phyloP scores from a whole-genome alignment of 2,113 vertebrate species.

The Entosphenus tridentatus region DNA sequence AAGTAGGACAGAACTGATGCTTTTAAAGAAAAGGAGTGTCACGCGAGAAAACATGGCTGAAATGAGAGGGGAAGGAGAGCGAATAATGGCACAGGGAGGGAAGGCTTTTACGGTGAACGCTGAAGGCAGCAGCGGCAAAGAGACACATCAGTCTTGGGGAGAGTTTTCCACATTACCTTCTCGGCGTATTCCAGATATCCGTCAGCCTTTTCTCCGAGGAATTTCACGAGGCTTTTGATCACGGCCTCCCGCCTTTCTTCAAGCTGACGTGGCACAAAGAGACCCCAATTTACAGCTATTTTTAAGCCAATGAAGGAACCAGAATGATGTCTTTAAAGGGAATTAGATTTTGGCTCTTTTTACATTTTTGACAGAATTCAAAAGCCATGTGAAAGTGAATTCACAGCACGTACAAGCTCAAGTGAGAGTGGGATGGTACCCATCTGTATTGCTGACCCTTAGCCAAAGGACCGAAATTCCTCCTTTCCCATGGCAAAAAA shows the following conservation, averaged over 20 bases:
- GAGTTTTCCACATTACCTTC: conserved; percentile 19
- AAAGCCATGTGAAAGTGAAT: not conserved
- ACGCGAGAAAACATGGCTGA: not conserved
- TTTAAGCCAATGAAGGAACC: too few relatives aligned
- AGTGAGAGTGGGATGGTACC: not conserved
- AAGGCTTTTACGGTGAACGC: not conserved
- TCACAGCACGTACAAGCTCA: not conserved
- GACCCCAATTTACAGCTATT: too few relatives aligned
- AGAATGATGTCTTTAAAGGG: too few relatives aligned
- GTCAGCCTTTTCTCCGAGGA: conserved; percentile 22
- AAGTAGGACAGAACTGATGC: not conserved
- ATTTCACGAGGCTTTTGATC: conserved; percentile 22
- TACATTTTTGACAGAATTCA: not conserved
- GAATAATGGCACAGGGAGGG: not conserved
- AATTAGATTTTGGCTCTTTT: too few relatives aligned
- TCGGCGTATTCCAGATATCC: conserved; percentile 26
- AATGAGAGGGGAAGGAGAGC: not conserved
- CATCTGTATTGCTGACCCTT: not conserved
- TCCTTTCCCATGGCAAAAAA: too few relatives aligned
- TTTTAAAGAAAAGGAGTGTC: not conserved
- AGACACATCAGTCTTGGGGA: too few relatives aligned
- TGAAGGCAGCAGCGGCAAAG: not conserved
- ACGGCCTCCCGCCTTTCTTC: conserved; percentile 21
- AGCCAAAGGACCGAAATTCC: too few relatives aligned
- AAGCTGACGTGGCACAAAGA: conserved; percentile 12